Conservation (phyloP, 1,140 invertebrate species). For the Charaxes varanes region DNA sequence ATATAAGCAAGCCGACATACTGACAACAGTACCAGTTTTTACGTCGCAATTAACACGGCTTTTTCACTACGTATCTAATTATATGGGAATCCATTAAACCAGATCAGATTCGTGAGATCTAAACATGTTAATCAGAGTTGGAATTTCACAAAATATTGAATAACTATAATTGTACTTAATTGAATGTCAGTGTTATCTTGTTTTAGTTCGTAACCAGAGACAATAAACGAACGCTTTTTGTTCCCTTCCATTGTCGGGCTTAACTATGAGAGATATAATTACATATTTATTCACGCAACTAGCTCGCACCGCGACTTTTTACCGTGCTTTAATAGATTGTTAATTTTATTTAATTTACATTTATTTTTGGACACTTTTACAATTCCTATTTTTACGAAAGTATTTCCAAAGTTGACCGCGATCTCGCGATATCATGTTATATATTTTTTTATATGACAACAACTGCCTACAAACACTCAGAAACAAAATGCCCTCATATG, state of each 20-base stretch:
- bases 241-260: constrained; percentile 59
- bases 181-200: constrained; percentile 40
- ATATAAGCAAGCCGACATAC: constrained; percentile 16
- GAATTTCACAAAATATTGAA: constrained; percentile 60
- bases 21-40: constrained; percentile 35
- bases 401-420: too few species aligned
- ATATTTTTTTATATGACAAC: too few species aligned
- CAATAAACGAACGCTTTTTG: constrained; percentile 48
- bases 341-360: too few species aligned
- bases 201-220: constrained; percentile 46
- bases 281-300: too few species aligned
- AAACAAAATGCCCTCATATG: too few species aligned
- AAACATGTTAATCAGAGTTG: constrained; percentile 35
- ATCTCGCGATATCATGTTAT: too few species aligned
- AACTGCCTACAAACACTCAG: too few species aligned
- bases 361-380: too few species aligned
- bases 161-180: constrained; percentile 44
- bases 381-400: too few species aligned
- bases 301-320: too few species aligned
- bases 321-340: too few species aligned
- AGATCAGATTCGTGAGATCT: constrained; percentile 45
- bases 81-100: constrained; percentile 50
- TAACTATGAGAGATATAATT: constrained; percentile 57
- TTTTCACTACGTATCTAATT: constrained; percentile 50
- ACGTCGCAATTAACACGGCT: constrained; percentile 38